Conservation (phyloP, 2,797 vertebrate species). For the Neostethus bicornis region DNA sequence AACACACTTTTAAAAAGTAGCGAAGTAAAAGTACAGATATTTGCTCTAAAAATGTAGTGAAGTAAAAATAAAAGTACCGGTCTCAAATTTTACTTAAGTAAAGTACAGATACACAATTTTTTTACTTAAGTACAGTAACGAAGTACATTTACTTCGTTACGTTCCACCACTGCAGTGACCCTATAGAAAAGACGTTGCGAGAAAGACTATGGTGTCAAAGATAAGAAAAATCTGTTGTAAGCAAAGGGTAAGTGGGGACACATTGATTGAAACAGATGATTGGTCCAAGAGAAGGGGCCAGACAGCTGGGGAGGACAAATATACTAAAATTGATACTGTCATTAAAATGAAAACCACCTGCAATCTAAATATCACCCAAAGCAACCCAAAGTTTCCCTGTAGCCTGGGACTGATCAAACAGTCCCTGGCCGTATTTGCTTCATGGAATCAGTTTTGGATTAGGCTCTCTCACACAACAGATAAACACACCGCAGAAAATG, state of each 20-base stretch:
- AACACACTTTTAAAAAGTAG: too few species aligned
- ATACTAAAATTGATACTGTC: conserved; percentile 60
- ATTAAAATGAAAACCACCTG: conserved; percentile 70
- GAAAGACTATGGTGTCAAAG: background rate
- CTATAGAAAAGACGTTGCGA: background rate
- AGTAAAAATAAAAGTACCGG: too few species aligned
- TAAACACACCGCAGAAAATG: conserved; percentile 28
- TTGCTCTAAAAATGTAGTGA: too few species aligned
- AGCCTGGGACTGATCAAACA: conserved; percentile 50
- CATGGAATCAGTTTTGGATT: conserved; percentile 40
- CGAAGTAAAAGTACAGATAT: too few species aligned
- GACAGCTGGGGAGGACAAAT: conserved; percentile 34
- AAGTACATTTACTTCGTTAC: too few species aligned
- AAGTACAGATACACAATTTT: too few species aligned
- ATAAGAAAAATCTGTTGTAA: conserved; percentile 10
- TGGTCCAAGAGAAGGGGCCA: conserved; percentile 20
- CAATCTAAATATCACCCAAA: conserved; percentile 27
- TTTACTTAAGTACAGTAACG: too few species aligned
- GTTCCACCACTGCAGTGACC: background rate
- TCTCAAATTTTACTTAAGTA: too few species aligned
- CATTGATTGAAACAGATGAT: conserved; percentile 21
- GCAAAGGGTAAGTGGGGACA: conserved; percentile 40
- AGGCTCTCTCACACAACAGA: conserved; percentile 38
- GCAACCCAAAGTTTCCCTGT: conserved; percentile 26
- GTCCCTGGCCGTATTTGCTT: conserved; percentile 37